These are phyloP conservation scores for Chloroclysta siterata DNA, from an alignment of 2,888 invertebrate genomes.

Conservation along the genomic window DNA sequence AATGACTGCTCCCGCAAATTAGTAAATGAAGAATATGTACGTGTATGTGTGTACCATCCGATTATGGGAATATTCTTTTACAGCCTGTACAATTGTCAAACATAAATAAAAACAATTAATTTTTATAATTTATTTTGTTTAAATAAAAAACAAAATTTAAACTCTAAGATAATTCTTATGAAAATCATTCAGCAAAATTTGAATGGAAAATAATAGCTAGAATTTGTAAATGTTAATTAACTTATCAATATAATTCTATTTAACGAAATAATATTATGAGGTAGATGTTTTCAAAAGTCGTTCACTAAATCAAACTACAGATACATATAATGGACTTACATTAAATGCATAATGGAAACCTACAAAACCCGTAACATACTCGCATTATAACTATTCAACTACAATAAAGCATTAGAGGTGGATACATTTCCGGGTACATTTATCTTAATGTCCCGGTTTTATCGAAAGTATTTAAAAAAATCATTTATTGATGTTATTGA, in stretches of 20 bases:
- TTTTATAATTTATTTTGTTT: slow-evolving; percentile 75
- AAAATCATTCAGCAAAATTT: slow-evolving; percentile 71
- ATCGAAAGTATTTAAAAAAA: too few relatives aligned
- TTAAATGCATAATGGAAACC: slow-evolving; percentile 59
- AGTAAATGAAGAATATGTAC: too few relatives aligned
- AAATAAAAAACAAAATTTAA: slow-evolving; percentile 81
- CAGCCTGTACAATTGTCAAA: neutral
- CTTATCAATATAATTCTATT: slow-evolving; percentile 77
- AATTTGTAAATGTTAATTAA: slow-evolving; percentile 79
- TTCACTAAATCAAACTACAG: slow-evolving; percentile 70
- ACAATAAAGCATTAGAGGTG: slow-evolving; percentile 26
- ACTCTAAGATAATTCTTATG: slow-evolving; percentile 75
- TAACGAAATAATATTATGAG: slow-evolving; percentile 81
- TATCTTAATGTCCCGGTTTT: neutral
- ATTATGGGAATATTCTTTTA: too few relatives aligned
- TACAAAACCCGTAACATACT: slow-evolving; percentile 59
- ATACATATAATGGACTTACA: slow-evolving; percentile 44
- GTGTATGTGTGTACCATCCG: too few relatives aligned
- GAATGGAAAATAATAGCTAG: slow-evolving; percentile 69
- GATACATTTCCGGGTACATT: slow-evolving; percentile 15
- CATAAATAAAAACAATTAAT: slow-evolving; percentile 43
- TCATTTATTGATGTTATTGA: too few relatives aligned
- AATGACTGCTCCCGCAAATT: too few relatives aligned
- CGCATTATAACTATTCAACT: slow-evolving; percentile 24
- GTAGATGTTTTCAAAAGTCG: slow-evolving; percentile 84